Base-by-base conservation (phyloP, 1,140 invertebrate genomes). In the Drosophila sucinea region DNA sequence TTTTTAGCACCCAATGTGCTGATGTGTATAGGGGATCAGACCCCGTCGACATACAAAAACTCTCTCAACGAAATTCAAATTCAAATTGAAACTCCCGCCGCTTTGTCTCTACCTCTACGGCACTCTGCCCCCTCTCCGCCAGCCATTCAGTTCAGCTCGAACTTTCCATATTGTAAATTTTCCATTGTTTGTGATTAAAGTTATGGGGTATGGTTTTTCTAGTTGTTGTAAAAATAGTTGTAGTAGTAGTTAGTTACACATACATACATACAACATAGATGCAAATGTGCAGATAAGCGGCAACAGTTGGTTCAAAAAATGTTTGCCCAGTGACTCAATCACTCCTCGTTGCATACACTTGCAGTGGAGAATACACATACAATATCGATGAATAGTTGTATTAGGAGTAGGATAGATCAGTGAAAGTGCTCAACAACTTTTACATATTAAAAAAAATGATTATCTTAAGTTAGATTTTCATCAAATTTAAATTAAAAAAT, bases 131-230 rank as follows among this genome's bases (percentile, higher is more conserved):
- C 35, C 6, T 5, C 6, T 8, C 35, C 0, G 3, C n/a, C 3
- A 1, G 11, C 4, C n/a, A 4, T 0, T n/a, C 11, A 51, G 23
- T 25, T 51, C 8, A 25, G 10, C 44, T 51, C 44, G 25, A 51
- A 79, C 82, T 82, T 82, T 87, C 79, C 79, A 82, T 83, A 77
- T 73, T 86, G 76, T 80, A 87, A 79, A 73, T 87, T 86, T 85
- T 87, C 83, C 83, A 86, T 86, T 86, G 79, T 86, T 71, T 76
- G 71, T 67, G 77, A 83, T 86, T 86, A 79, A 61, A 86, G 79
- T 79, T 85, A 44, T 70, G 60, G 73, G 64, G 60, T 67, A 75
- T 51, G 29, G 58, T 76, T 40, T 75, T 58, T 51, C 7, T 27
- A 10, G 33, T 30, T 61, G 40, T 54, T 70, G 25, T 72, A 11